Base-by-base conservation (phyloP, 1,140 invertebrate species). In the Prorops nasuta region DNA sequence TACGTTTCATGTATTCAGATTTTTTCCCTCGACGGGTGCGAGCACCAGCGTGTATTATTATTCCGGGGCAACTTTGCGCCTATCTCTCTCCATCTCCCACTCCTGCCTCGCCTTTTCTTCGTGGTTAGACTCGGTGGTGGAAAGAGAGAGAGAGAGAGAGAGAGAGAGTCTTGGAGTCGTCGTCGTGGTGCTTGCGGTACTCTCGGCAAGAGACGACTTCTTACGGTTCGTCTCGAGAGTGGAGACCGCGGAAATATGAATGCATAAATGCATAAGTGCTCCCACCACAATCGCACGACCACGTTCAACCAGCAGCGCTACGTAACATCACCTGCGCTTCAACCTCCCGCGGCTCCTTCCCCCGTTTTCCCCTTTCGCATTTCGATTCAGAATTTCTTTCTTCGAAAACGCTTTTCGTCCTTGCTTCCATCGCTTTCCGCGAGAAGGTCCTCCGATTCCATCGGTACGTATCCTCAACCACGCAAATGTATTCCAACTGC, bases 1-100 rank as follows among this genome's bases (percentile, higher is more conserved):
- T 77, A 76, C 64, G 62, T 76, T 75, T 74, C 74, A 76, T 78
- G 71, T 78, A 78, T 78, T 78, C 76, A 78, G 74, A 77, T 76
- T 75, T 73, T 74, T 76, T 73, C 55, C 60, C 56, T 56, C 48
- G 49, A 10, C 34, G 9, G 9, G 34, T 14, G 9, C 15, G 9
- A 10, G 9, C 4, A 15, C 3, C 55, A 65, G 61, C 69, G 66
- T 66, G 70, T 76, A 75, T 77, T 77, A 79, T 79, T 79, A 79
- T 78, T 79, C 76, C 69, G 63, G 64, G 66, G 68, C 68, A 74
- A 75, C 69, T 75, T 74, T 71, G 60, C 70, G 60, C 69, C 64
- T 67, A 68, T 60, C 59, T 54, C 44, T 39, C 42, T 44, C 44
- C 28, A 42, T 39, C 50, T 41, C 19, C 21, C 21, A 37, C 48